A percentile compares a stretch with the other conserved stretches of the same genome.
Evolutionary conservation across 1,140 invertebrate species (phyloP).

Genomic region (Hylaeus anthracinus): DNA sequence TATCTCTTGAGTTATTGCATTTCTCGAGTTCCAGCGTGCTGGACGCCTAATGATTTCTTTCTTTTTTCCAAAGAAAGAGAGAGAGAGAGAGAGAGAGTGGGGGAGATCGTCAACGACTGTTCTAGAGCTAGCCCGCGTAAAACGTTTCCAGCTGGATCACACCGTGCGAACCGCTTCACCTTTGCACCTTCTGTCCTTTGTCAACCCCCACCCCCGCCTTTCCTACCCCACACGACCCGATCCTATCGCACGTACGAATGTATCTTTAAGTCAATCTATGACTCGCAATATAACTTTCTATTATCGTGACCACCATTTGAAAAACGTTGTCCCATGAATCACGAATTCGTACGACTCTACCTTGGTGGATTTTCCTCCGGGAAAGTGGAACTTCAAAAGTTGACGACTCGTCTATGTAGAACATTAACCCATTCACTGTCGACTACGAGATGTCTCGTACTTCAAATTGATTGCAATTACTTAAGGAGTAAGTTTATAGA

Average conservation of each 20-base stretch:
- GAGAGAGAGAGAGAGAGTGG: no score
- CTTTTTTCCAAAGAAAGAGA: slow-evolving; percentile 23
- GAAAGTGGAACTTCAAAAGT: slow-evolving; percentile 14
- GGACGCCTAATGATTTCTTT: slow-evolving; percentile 74
- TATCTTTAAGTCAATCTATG: slow-evolving; percentile 25
- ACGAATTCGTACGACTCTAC: slow-evolving; percentile 20
- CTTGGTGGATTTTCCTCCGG: not conserved
- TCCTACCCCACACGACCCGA: slow-evolving; percentile 1
- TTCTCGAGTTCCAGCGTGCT: slow-evolving; percentile 70
- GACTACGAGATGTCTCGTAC: not conserved
- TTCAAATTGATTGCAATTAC: no score
- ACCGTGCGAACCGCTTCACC: slow-evolving; percentile 36
- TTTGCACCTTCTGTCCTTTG: slow-evolving; percentile 33
- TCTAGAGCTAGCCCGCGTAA: slow-evolving; percentile 26
- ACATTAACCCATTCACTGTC: not conserved
- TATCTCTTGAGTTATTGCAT: slow-evolving; percentile 77
- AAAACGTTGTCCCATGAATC: slow-evolving; percentile 28
- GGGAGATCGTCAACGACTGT: slow-evolving; percentile 27
- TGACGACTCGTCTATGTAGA: not conserved
- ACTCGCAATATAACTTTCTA: slow-evolving; percentile 46
- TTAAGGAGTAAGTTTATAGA: no score
- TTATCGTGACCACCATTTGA: slow-evolving; percentile 41
- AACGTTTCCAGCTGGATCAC: slow-evolving; percentile 35
- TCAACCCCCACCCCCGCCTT: slow-evolving; percentile 3
- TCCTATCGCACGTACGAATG: slow-evolving; percentile 33